These are phyloP conservation scores for Neofelis nebulosa DNA, from an alignment of 2,113 vertebrate genomes.

Conservation along the genomic window DNA sequence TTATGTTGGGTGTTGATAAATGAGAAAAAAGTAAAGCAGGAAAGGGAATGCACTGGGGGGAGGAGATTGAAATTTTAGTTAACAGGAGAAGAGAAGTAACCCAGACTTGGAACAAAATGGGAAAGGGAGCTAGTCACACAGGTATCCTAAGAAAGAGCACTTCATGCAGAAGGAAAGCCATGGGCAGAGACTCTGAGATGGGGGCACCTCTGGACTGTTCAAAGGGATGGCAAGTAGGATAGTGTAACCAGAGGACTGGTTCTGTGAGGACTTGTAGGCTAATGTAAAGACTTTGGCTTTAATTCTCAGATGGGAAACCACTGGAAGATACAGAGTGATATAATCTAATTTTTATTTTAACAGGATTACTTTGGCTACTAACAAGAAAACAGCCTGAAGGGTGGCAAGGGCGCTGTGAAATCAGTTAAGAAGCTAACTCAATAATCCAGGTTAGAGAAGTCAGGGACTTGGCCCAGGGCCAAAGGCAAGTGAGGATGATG, in stretches of 20 bases:
- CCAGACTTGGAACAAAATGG: background rate
- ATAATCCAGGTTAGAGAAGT: background rate
- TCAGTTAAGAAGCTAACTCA: background rate
- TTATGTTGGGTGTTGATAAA: background rate
- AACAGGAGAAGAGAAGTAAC: background rate
- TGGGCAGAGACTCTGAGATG: background rate
- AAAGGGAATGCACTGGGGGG: background rate
- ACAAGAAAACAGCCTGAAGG: background rate
- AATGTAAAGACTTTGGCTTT: background rate
- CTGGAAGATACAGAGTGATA: background rate
- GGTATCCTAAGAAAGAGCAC: background rate
- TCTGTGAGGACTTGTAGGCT: fast-evolving
- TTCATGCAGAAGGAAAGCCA: background rate
- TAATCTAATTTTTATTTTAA: background rate
- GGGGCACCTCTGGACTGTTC: background rate
- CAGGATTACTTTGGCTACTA: background rate
- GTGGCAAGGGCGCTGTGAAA: background rate
- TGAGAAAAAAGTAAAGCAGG: conserved; percentile 12
- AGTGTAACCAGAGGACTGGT: background rate
- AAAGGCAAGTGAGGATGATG: background rate
- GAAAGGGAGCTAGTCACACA: background rate
- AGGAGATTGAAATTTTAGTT: background rate
- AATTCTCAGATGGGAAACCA: background rate
- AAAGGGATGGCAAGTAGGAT: background rate
- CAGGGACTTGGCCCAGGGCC: background rate